Conservation (phyloP, 1,140 invertebrate species). For the Formica selysi region DNA sequence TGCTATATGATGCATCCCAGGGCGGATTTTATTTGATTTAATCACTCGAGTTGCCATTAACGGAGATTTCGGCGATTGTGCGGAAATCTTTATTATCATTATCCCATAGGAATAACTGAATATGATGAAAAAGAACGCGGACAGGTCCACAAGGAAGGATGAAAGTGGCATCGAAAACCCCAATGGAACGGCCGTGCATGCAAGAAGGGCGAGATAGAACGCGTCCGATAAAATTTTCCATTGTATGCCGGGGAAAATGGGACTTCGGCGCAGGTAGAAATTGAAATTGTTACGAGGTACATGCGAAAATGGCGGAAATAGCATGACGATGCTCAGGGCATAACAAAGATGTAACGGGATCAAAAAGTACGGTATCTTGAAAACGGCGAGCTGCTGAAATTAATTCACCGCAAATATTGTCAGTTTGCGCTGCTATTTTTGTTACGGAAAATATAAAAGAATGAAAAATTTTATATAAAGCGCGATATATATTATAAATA, state of each 20-base stretch:
- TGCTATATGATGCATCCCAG: background rate
- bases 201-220: slow-evolving; percentile 55
- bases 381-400: slow-evolving; percentile 26
- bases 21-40: slow-evolving; percentile 60
- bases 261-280: slow-evolving; percentile 65
- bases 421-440: background rate
- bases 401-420: slow-evolving; percentile 21
- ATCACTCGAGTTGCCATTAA: slow-evolving; percentile 66
- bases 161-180: slow-evolving; percentile 18
- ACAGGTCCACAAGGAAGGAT: background rate
- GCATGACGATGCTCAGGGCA: slow-evolving; percentile 18
- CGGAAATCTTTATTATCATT: slow-evolving; percentile 71
- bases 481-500: background rate
- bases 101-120: slow-evolving; percentile 65
- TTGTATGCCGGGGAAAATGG: slow-evolving; percentile 67
- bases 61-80: slow-evolving; percentile 60
- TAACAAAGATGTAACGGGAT: slow-evolving; percentile 49
- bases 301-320: slow-evolving; percentile 71
- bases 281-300: slow-evolving; percentile 76
- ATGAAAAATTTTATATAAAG: background rate
- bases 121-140: slow-evolving; percentile 51
- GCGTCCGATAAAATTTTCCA: slow-evolving; percentile 74
- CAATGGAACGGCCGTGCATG: slow-evolving; percentile 19
- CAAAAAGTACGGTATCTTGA: slow-evolving; percentile 56
- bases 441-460: background rate